Conservation (phyloP, 1,140 invertebrate species). For the Psix sp. region DNA sequence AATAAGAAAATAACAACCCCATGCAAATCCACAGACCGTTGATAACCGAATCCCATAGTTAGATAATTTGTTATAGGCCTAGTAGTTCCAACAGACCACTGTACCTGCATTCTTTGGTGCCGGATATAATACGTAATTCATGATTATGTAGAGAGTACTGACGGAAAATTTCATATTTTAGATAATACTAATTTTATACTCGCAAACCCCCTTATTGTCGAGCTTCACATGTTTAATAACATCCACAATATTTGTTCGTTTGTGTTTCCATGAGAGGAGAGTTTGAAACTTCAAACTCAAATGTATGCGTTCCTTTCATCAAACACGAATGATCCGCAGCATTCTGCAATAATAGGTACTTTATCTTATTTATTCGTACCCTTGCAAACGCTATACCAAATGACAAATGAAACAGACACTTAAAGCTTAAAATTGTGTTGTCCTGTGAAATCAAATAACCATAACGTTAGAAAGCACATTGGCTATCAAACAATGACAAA, state of each 20-base stretch:
- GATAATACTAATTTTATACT: no score
- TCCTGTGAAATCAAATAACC: slow-evolving; percentile 15
- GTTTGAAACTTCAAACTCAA: background rate
- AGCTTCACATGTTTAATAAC: slow-evolving; percentile 45
- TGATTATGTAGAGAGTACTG: slow-evolving; percentile 38
- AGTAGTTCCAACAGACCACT: slow-evolving; percentile 49
- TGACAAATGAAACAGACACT: slow-evolving; percentile 8
- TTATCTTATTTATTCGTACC: slow-evolving; percentile 34
- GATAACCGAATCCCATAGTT: slow-evolving; percentile 49
- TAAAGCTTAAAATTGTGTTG: slow-evolving; percentile 28
- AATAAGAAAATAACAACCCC: slow-evolving; percentile 47
- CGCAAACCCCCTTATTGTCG: slow-evolving; percentile 44
- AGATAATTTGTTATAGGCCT: slow-evolving; percentile 53
- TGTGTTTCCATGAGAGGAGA: slow-evolving; percentile 43
- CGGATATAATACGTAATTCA: slow-evolving; percentile 37
- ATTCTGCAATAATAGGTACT: slow-evolving; percentile 70
- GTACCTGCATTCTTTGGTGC: slow-evolving; percentile 50
- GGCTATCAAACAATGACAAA: no score
- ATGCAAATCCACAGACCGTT: slow-evolving; percentile 38
- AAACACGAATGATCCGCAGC: slow-evolving; percentile 59
- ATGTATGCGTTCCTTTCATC: slow-evolving; percentile 12
- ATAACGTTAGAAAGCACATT: no score
- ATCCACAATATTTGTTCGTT: slow-evolving; percentile 46
- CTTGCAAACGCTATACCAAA: slow-evolving; percentile 24
- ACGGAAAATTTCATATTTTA: no score